Base-by-base conservation (phyloP, 1,140 invertebrate species). In the Ganaspis sp. region DNA sequence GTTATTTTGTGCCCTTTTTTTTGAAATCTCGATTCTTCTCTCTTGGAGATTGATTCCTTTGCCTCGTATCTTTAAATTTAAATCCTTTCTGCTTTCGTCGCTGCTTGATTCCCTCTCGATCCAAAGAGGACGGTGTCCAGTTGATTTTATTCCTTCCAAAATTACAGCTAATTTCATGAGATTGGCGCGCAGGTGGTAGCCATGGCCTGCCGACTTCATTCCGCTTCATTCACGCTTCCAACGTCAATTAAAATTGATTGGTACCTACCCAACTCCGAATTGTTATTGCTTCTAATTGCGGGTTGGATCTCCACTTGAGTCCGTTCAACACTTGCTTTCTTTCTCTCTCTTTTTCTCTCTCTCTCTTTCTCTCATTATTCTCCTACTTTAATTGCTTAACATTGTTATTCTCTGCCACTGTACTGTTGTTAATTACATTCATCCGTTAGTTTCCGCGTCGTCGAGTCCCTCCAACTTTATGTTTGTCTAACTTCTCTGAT, bases 241-340 rank as follows among this genome's bases (percentile, higher is more conserved):
- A 80, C 79, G 81, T 84, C 80, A 83, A 83, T 85, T 84, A 84
- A 78, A 78, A 85, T 81, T 81, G 81, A 84, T 85, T 77, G 84
- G 77, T 76, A 64, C 73, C 73, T 73, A 21, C n/a, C 72, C 76
- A 58, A 53, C 42, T 70, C 70, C 64, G 76, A 83, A 82, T 83
- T 64, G 70, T 83, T 82, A 84, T 84, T 83, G 83, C 69, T 77
- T 75, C 78, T 84, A 84, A 85, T 85, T 84, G 79, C 45, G 70
- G 58, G 72, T 70, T 78, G 77, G 76, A 84, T 77, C 83, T 73
- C 69, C 72, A 74, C 72, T n/a, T 49, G 75, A 53, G 49, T 9
- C 40, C 29, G 69, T 70, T 40, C 29, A 40, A 70, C 38, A 19
- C 21, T 29, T 26, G n/a, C 71, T 45, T 5, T 42, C 34, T 42